phyloP scores from a whole-genome alignment of 2,888 invertebrate species.

The Lissocephala sabroskyi region DNA sequence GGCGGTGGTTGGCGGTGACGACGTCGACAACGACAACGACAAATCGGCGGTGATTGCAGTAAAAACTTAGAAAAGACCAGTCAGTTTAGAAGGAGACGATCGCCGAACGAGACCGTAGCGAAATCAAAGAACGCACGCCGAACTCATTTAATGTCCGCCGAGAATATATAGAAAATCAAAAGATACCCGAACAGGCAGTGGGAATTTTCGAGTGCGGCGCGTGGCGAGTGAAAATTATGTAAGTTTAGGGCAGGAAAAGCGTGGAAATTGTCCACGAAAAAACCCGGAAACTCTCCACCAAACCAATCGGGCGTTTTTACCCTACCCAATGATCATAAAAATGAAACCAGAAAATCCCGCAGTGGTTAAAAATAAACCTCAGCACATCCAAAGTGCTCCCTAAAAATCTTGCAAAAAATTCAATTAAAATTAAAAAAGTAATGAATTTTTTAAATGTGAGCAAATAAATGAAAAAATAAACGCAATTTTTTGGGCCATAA shows the following conservation, averaged over 20 bases:
- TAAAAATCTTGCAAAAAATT: constrained; percentile 36
- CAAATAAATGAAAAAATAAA: not conserved
- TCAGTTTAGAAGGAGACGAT: constrained; percentile 68
- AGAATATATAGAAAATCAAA: constrained; percentile 1
- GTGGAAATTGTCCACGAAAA: constrained; percentile 4
- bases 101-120: constrained; percentile 62
- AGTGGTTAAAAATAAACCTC: constrained; percentile 42
- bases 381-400: constrained; percentile 25
- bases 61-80: constrained; percentile 41
- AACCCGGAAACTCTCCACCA: constrained; percentile 7
- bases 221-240: constrained; percentile 50
- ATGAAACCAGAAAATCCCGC: not conserved
- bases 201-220: constrained; percentile 54
- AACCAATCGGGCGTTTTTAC: constrained; percentile 17
- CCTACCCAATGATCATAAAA: constrained; percentile 22
- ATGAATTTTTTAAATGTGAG: constrained; percentile 6
- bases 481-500: constrained; percentile 26
- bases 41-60: constrained; percentile 34
- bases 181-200: constrained; percentile 49
- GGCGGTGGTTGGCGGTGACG: no score
- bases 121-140: constrained; percentile 25
- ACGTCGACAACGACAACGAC: constrained; percentile 26
- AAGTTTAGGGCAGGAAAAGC: constrained; percentile 26
- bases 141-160: constrained; percentile 29
- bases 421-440: constrained; percentile 25